These are phyloP conservation scores for Phortica okadai DNA, from an alignment of 2,888 invertebrate species.

Conservation along the genomic window DNA sequence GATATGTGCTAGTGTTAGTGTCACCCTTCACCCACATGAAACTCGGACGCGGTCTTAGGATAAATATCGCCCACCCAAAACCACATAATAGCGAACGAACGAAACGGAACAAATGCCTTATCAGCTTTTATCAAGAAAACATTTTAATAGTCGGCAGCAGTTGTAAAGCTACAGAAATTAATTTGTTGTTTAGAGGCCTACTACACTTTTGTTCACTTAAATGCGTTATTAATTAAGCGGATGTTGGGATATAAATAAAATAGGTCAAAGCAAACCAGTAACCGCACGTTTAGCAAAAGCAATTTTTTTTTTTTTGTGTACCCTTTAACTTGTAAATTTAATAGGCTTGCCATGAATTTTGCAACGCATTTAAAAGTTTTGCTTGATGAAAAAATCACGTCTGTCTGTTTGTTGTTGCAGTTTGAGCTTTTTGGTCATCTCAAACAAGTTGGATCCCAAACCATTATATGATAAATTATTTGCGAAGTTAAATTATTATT, in stretches of 20 bases:
- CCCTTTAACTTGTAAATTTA: too few species aligned
- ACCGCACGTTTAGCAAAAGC: conserved; percentile 30
- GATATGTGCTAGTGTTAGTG: conserved; percentile 39
- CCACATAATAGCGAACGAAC: conserved; percentile 61
- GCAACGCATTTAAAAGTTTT: too few species aligned
- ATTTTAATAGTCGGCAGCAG: not conserved
- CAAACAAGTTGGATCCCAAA: too few species aligned
- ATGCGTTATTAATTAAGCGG: not conserved
- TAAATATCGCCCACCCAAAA: conserved; percentile 54
- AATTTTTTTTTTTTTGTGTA: too few species aligned
- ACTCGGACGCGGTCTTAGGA: conserved; percentile 61
- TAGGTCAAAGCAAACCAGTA: conserved; percentile 64
- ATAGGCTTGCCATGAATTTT: too few species aligned
- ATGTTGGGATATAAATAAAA: conserved; percentile 55
- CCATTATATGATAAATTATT: too few species aligned
- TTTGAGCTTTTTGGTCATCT: too few species aligned
- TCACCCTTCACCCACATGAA: conserved; percentile 74
- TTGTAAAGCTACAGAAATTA: not conserved
- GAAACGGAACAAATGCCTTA: conserved; percentile 72
- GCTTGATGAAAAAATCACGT: too few species aligned
- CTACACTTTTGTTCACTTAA: too few species aligned
- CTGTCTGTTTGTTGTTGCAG: too few species aligned
- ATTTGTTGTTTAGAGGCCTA: too few species aligned
- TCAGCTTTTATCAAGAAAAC: conserved; percentile 44
- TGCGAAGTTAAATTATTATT: too few species aligned